Evolutionary conservation across 2,888 invertebrate species (phyloP).

Genomic region (Coenonympha glycerion): DNA sequence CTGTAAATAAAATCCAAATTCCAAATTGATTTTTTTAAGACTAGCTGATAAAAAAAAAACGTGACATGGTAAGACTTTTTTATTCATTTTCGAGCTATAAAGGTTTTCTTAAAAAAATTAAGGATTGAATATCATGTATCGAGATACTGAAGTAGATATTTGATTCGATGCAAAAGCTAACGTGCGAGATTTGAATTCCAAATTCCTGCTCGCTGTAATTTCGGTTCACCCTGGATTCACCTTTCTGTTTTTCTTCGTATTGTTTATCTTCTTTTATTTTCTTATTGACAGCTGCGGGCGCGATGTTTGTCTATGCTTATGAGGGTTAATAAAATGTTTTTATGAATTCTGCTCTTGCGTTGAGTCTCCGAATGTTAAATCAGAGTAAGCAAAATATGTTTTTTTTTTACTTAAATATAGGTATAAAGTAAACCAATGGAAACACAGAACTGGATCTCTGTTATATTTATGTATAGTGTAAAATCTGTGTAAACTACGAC

Average conservation of each 20-base stretch:
- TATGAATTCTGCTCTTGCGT: constrained; percentile 12
- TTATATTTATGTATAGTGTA: no score
- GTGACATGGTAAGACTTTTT: no score
- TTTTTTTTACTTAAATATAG: neutral
- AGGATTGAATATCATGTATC: constrained; percentile 9
- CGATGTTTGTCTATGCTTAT: constrained; percentile 58
- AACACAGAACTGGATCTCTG: no score
- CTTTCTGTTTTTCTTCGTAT: constrained; percentile 69
- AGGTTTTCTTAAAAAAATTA: no score
- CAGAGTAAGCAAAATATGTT: neutral
- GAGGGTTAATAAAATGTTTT: constrained; percentile 30
- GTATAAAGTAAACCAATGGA: no score
- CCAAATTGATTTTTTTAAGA: no score
- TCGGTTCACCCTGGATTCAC: constrained; percentile 71
- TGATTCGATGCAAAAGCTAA: constrained; percentile 47
- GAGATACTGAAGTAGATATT: constrained; percentile 12
- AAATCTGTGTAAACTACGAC: no score
- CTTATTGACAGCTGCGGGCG: constrained; percentile 48
- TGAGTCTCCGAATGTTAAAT: neutral
- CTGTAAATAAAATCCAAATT: no score
- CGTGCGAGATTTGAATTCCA: constrained; percentile 74
- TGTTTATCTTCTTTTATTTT: constrained; percentile 72
- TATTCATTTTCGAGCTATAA: no score
- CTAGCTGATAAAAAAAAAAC: no score
- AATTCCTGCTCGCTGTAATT: constrained; percentile 62